Evolutionary conservation across 1,140 invertebrate species (phyloP).

Genomic region (Popillia japonica): DNA sequence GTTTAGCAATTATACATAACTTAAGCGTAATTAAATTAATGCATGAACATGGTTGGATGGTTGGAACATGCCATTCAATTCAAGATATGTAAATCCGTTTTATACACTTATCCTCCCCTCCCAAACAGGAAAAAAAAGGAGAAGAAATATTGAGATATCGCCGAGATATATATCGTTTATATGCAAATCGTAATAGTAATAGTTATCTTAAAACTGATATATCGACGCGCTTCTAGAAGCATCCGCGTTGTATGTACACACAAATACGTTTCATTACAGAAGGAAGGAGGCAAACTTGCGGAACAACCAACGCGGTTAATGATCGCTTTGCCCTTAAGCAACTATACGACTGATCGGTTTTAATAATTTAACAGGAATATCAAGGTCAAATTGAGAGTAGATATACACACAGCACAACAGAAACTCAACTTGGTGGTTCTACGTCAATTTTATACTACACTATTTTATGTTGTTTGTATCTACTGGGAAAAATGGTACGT

Average conservation of each 20-base stretch:
- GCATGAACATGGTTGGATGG: too few species aligned
- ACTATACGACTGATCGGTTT: constrained; percentile 9
- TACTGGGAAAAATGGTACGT: too few species aligned
- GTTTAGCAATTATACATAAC: too few species aligned
- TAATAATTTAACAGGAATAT: constrained; percentile 12
- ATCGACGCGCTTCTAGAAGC: background rate
- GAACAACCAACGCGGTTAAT: background rate
- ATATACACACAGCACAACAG: too few species aligned
- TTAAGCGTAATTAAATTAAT: too few species aligned
- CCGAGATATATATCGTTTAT: background rate
- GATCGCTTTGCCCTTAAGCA: constrained; percentile 9
- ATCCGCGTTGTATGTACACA: background rate
- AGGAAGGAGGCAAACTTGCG: background rate
- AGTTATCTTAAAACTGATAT: constrained; percentile 1
- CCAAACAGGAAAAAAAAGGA: too few species aligned
- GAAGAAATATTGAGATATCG: too few species aligned
- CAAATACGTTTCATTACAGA: background rate
- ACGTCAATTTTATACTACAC: background rate
- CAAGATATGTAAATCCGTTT: too few species aligned
- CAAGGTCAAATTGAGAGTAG: background rate
- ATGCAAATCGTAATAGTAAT: background rate
- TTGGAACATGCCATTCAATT: too few species aligned
- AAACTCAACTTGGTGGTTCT: background rate
- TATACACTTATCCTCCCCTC: too few species aligned
- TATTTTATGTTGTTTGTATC: background rate